phyloP scores from a whole-genome alignment of 2,797 vertebrate genomes.

The Sebastes cheni region DNA sequence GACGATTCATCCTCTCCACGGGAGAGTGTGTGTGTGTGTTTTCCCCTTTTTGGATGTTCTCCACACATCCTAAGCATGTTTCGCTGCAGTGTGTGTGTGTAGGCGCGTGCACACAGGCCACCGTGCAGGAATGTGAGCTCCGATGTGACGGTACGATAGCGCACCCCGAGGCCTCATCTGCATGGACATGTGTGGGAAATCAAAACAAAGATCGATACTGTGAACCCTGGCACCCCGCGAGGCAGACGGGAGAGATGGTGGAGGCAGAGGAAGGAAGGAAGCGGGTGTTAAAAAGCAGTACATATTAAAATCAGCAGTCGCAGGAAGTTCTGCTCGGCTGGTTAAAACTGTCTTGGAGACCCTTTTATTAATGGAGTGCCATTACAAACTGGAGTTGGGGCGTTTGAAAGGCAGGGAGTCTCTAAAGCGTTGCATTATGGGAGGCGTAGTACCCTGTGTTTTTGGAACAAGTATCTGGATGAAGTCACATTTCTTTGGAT shows the following conservation, averaged over 20 bases:
- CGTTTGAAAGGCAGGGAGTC: neutral
- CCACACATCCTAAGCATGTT: neutral
- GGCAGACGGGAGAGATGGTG: slow-evolving; percentile 1
- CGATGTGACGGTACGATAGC: neutral
- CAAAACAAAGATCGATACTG: slow-evolving; percentile 54
- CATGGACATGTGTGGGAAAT: slow-evolving; percentile 71
- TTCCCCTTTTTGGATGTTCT: neutral
- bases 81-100: neutral
- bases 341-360: neutral
- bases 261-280: slow-evolving; percentile 6
- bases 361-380: neutral
- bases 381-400: neutral
- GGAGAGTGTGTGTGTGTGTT: slow-evolving; percentile 9
- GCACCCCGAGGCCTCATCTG: slow-evolving; percentile 37
- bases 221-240: neutral
- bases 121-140: neutral
- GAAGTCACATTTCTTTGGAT: neutral
- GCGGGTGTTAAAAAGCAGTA: neutral
- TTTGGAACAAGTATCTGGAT: neutral
- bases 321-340: neutral
- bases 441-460: neutral
- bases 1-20: slow-evolving; percentile 59
- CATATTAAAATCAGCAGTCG: neutral
- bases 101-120: neutral
- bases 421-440: neutral